phyloP scores from a whole-genome alignment of 2,888 invertebrate species.

The Scaptomyza flava region DNA sequence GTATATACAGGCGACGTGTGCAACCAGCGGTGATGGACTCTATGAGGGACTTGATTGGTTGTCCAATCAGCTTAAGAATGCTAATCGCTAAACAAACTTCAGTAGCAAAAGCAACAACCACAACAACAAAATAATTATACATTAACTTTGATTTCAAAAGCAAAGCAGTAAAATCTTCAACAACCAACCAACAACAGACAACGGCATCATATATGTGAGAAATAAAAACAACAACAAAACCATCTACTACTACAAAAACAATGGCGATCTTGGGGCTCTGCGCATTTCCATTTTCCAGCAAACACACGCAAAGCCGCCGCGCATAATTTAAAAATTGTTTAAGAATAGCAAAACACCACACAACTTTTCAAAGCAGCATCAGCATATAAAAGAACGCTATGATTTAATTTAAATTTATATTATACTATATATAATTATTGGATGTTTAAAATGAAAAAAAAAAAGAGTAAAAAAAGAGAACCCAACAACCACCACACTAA shows the following conservation, averaged over 20 bases:
- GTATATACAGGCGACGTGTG: constrained; percentile 99
- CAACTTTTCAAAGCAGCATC: constrained; percentile 61
- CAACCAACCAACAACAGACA: constrained; percentile 34
- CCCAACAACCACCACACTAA: constrained; percentile 63
- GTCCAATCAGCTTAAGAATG: constrained; percentile 99
- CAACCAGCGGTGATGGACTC: constrained; percentile 99
- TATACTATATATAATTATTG: constrained; percentile 71
- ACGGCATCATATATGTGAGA: constrained; percentile 42
- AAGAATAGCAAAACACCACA: constrained; percentile 49
- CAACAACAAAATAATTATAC: constrained; percentile 61
- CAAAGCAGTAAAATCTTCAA: constrained; percentile 55
- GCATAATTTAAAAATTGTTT: constrained; percentile 60
- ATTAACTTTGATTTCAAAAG: constrained; percentile 70
- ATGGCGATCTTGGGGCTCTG: constrained; percentile 38
- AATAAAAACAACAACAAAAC: constrained; percentile 44
- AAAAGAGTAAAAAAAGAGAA: constrained; percentile 30
- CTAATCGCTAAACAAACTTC: constrained; percentile 91
- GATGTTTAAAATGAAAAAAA: constrained; percentile 61
- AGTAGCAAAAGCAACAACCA: constrained; percentile 46
- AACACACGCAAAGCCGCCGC: constrained; percentile 49
- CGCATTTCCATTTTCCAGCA: constrained; percentile 51
- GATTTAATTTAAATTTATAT: constrained; percentile 75
- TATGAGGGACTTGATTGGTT: constrained; percentile 99
- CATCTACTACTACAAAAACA: constrained; percentile 20
- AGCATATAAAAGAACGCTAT: constrained; percentile 70